phyloP scores from a whole-genome alignment of 2,888 invertebrate species.

The Ormyrus pomaceus region DNA sequence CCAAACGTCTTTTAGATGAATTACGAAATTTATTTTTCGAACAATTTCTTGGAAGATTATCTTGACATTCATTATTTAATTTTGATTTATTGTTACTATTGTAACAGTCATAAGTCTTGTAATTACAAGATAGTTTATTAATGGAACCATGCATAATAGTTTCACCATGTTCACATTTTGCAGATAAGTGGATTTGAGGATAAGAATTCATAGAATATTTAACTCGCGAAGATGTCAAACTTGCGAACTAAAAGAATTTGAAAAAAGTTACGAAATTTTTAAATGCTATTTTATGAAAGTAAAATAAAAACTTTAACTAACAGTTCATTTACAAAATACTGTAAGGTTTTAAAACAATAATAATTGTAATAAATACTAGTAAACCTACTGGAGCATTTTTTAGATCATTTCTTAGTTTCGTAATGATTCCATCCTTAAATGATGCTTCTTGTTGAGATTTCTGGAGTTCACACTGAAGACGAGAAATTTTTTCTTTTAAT shows the following conservation, averaged over 20 bases:
- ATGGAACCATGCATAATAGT: not conserved
- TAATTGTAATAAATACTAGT: not conserved
- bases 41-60: conserved; percentile 10
- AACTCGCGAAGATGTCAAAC: conserved; percentile 13
- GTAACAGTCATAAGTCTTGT: conserved; percentile 35
- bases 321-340: not conserved
- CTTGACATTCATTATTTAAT: conserved; percentile 25
- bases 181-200: not conserved
- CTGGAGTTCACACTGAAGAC: conserved; percentile 79
- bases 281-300: not conserved
- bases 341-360: conserved; percentile 1
- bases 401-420: conserved; percentile 26
- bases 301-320: not conserved
- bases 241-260: conserved; percentile 38
- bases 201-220: conserved; percentile 1
- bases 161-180: not conserved
- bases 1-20: conserved; percentile 16
- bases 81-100: conserved; percentile 29
- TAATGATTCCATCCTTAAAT: conserved; percentile 57
- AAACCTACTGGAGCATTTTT: conserved; percentile 30
- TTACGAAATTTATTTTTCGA: conserved; percentile 8
- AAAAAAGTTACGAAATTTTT: not conserved
- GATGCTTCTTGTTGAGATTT: conserved; percentile 76
- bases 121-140: not conserved
- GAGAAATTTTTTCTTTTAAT: conserved; percentile 77